Evolutionary conservation across 2,113 vertebrate species (phyloP), one percentile per base, ranked within the genome.

Genomic region (Hemicordylus capensis): DNA sequence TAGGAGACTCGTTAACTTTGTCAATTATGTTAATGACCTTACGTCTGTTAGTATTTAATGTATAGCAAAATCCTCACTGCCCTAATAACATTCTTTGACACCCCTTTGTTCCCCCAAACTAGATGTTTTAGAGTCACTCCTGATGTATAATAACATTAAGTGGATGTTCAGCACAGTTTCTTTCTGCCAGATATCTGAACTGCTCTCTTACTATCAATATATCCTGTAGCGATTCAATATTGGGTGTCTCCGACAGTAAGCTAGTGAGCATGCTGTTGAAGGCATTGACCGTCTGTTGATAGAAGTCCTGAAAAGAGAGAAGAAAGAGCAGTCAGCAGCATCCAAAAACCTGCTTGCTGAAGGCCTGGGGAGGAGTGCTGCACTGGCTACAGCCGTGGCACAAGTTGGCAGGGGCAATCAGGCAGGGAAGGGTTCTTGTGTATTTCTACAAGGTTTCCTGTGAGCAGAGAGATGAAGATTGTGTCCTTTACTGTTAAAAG

Each of bases 251-350:
- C 0, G 34, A 54, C 3, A 84, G n/a, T 59, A 84, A 39, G 5
- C 26, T 15, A 17, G 15, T 66, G 8, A 84, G 59, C 82, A 84
- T 84, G 59, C 1, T 8, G 1, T 42, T 37, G 48, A 61, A 67
- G 10, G 44, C 48, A 0, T 1, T 5, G 1, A 67, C 1, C 0
- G 48, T 84, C 48, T 56, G 46, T 1, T 67, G 73, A 15, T 67
- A 84, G 28, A n/a, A 84, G 6, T 84, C 61, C 82, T 76, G n/a
- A 7, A 76, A 54, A 46, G 28, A 46, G 39, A 83, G 11, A 24
- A 75, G 59, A 24, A 48, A 4, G 48, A 58, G 6, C 31, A 37
- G 0, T 24, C 61, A 48, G 64, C n/a, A n/a, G n/a, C 39, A 4
- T 72, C 22, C 24, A 20, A 19, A 12, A 12, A 31, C 61, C 12